Percentiles rank a stretch among this genome's conserved stretches.
Evolutionary conservation across 2,797 vertebrate species (phyloP).

Genomic region (Oryzias dopingdopingensis): DNA sequence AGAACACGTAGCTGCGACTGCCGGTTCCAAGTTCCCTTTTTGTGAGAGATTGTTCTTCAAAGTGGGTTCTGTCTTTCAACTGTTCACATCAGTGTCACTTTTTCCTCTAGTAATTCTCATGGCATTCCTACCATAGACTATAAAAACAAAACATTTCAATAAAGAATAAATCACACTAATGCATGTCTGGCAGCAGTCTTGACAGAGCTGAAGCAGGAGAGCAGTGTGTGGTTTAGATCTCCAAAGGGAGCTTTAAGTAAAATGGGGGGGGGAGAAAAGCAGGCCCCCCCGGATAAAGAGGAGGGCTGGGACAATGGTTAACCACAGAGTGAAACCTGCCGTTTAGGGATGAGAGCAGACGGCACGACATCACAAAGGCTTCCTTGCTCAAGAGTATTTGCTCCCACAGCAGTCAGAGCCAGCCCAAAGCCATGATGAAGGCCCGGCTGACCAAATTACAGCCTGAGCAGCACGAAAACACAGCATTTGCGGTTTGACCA

Average conservation of each 20-base stretch:
- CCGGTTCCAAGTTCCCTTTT: slow-evolving; percentile 50
- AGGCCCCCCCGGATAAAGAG: slow-evolving; percentile 57
- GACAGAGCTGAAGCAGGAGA: slow-evolving; percentile 29
- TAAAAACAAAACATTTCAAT: slow-evolving; percentile 11
- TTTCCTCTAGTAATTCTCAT: slow-evolving; percentile 57
- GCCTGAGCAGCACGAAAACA: slow-evolving; percentile 43
- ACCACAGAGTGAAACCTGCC: slow-evolving; percentile 65
- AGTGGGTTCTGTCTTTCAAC: slow-evolving; percentile 57
- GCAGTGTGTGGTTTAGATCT: slow-evolving; percentile 26
- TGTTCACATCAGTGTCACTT: slow-evolving; percentile 48
- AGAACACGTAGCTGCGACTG: slow-evolving; percentile 54
- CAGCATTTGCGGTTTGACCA: slow-evolving; percentile 44
- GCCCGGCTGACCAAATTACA: slow-evolving; percentile 56
- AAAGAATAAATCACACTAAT: slow-evolving; percentile 7
- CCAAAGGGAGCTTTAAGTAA: slow-evolving; percentile 30
- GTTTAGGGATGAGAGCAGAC: slow-evolving; percentile 51
- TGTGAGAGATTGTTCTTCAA: slow-evolving; percentile 54
- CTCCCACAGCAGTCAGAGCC: slow-evolving; percentile 38
- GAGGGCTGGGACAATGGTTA: slow-evolving; percentile 70
- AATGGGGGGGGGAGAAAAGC: slow-evolving; percentile 34
- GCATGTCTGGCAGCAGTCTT: slow-evolving; percentile 31
- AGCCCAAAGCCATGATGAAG: slow-evolving; percentile 39
- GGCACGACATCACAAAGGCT: slow-evolving; percentile 64
- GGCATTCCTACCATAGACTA: slow-evolving; percentile 33
- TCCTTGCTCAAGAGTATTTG: slow-evolving; percentile 42